Evolutionary conservation across 2,113 vertebrate genomes (phyloP).

Genomic region (Athene noctua): DNA sequence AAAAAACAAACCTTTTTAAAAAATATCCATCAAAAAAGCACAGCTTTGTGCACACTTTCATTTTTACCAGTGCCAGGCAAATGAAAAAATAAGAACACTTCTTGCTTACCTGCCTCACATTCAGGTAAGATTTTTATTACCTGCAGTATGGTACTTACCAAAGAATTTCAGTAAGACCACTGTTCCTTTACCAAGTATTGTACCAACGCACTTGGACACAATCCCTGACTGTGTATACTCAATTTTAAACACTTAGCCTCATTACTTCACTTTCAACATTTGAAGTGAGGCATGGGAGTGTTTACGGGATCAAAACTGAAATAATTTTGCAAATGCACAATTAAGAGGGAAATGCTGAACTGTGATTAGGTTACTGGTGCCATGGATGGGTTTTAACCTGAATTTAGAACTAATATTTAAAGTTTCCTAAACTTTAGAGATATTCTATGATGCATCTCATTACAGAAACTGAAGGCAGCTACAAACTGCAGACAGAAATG

Average conservation of each 20-base stretch:
- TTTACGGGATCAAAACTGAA: not conserved
- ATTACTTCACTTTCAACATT: not conserved
- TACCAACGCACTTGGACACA: not conserved
- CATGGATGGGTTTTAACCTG: not conserved
- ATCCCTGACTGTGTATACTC: not conserved
- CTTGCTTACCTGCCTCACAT: not conserved
- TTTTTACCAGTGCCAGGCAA: not conserved
- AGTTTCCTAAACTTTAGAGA: not conserved
- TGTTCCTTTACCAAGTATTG: not conserved
- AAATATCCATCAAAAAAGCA: not conserved
- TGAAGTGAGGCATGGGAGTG: rapidly evolving
- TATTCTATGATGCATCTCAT: not conserved
- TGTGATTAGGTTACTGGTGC: rapidly evolving
- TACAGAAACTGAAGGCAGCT: not conserved
- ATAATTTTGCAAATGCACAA: not conserved
- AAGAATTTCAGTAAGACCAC: not conserved
- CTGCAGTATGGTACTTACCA: not conserved
- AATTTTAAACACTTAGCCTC: not conserved
- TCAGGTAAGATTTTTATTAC: not conserved
- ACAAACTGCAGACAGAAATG: not conserved
- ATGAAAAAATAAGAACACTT: not conserved
- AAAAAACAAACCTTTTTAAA: not conserved
- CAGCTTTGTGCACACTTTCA: not conserved
- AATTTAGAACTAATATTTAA: not conserved
- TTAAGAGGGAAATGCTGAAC: not conserved